Conservation (phyloP, 2,797 vertebrate genomes). For the Esox lucius region DNA sequence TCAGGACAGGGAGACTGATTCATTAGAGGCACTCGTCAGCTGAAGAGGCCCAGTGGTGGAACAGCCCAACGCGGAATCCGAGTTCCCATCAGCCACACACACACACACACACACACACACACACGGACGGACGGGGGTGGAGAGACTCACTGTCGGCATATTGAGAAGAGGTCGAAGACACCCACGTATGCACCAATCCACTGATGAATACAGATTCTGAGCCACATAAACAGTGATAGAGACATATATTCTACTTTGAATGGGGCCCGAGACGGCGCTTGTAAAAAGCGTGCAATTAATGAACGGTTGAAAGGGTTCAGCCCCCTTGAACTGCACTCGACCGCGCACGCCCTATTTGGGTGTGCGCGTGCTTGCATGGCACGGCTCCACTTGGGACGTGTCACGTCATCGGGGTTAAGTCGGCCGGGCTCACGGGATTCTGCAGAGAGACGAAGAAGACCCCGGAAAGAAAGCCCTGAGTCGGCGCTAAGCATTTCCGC, state of each 20-base stretch:
- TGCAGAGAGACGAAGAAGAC: conserved; percentile 46
- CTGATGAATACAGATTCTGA: too few species aligned
- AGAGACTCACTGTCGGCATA: neutral
- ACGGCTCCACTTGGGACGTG: conserved; percentile 27
- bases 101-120: neutral
- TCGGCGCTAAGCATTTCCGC: conserved; percentile 25
- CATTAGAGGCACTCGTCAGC: conserved; percentile 32
- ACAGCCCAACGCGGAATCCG: conserved; percentile 3
- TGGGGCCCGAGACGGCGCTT: too few species aligned
- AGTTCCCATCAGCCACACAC: neutral
- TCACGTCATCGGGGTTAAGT: conserved; percentile 41
- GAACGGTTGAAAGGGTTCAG: too few species aligned
- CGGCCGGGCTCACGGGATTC: conserved; percentile 33
- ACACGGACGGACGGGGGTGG: neutral
- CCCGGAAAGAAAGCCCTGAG: conserved; percentile 1
- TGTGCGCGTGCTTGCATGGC: conserved; percentile 29
- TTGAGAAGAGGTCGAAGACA: neutral
- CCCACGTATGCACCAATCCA: neutral
- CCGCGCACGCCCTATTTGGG: neutral
- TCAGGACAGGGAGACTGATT: conserved; percentile 21
- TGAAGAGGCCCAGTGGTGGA: conserved; percentile 20
- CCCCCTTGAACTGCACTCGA: neutral
- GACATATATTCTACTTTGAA: too few species aligned
- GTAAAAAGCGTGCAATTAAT: too few species aligned
- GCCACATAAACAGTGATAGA: too few species aligned